Evolutionary conservation across 2,888 invertebrate genomes (phyloP).

Genomic region (Monochamus alternatus): DNA sequence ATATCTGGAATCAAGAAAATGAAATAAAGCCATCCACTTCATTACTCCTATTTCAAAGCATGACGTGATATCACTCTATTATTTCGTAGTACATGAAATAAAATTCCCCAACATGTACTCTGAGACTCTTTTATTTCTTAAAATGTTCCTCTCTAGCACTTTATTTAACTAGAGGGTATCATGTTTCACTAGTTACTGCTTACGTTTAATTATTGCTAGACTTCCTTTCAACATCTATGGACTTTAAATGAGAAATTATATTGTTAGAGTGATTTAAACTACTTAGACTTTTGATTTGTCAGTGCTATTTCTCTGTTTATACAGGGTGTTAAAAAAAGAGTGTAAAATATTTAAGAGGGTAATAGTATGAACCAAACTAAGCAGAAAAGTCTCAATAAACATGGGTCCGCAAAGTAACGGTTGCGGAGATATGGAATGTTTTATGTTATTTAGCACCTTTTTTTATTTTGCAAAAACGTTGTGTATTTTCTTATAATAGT

Average conservation of each 20-base stretch:
- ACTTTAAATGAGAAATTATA: not conserved
- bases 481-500: too few relatives aligned
- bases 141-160: not conserved
- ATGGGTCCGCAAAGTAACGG: too few relatives aligned
- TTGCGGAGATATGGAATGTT: too few relatives aligned
- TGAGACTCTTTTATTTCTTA: not conserved
- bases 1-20: not conserved
- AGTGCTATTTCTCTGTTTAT: too few relatives aligned
- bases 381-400: too few relatives aligned
- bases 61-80: constrained; percentile 18
- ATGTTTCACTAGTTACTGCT: not conserved
- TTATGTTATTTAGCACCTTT: too few relatives aligned
- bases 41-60: constrained; percentile 1
- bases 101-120: constrained; percentile 18
- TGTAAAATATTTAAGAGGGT: too few relatives aligned
- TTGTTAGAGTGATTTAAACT: not conserved
- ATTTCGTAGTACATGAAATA: constrained; percentile 6
- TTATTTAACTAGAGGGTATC: not conserved
- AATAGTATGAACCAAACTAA: too few relatives aligned
- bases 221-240: not conserved
- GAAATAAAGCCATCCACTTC: constrained; percentile 11
- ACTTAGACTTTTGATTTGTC: too few relatives aligned
- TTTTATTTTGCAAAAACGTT: too few relatives aligned
- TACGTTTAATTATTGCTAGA: not conserved
- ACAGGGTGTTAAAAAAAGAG: too few relatives aligned